Evolutionary conservation across 2,888 invertebrate species (phyloP), one percentile per base, ranked within the genome.

Genomic region (Yponomeuta cagnagella): DNA sequence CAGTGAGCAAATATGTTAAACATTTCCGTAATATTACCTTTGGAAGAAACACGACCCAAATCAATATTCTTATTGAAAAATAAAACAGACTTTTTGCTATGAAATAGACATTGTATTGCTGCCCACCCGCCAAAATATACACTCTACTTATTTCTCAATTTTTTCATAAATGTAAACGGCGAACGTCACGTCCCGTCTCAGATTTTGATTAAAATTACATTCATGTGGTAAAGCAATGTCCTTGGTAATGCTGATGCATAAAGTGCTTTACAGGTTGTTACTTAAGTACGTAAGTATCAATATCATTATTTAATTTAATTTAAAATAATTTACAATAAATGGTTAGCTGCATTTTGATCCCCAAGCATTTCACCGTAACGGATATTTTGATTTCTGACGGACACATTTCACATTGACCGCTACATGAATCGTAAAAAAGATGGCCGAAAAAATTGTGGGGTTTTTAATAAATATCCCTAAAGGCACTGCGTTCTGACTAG

Each of bases 211-310:
- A 58, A 58, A 80, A 79, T 80, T 80, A 83, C 77, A 79, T 81
- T 79, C 82, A 82, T 79, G 75, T 80, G 82, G 80, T 87, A 89
- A 88, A 88, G 87, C 89, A 81, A 85, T 86, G 82, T 90, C 86
- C 87, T 90, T 88, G 89, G 89, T 89, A 88, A 87, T 83, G 83
- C 83, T 85, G 80, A 80, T 77, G 73, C 76, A 77, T 75, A 73
- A 80, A 81, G 80, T 83, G 81, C 79, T 79, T 82, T 81, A 80
- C 80, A 81, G 5, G 52, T 82, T 78, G 78, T 23, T 64, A 64
- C 30, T 12, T 64, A 64, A 64, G 64, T 64, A 64, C 23, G 15
- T 67, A 66, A 66, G 31, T 65, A 65, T 65, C 8, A 8, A 43
- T 43, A 58, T 58, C 5, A 58, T 15, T 58, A 58, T 58, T 58